Percentiles rank a stretch among this genome's conserved stretches.
phyloP scores from a whole-genome alignment of 2,888 invertebrate species.

The Psylliodes chrysocephalus region DNA sequence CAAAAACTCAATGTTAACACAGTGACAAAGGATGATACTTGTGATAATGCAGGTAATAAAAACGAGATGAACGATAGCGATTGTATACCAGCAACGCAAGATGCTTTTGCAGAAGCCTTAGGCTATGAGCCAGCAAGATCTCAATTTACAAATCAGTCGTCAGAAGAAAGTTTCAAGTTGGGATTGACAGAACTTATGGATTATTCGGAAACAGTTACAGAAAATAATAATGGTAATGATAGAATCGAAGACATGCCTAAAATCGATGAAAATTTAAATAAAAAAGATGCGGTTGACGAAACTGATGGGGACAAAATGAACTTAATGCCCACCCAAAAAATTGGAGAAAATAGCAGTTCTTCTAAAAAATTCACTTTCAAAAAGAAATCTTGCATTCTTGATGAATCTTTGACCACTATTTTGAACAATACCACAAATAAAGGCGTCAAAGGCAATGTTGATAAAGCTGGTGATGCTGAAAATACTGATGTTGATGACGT shows the following conservation, averaged over 20 bases:
- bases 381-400: conserved; percentile 33
- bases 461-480: too few species aligned
- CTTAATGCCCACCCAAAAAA: conserved; percentile 42
- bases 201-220: conserved; percentile 9
- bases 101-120: conserved; percentile 41
- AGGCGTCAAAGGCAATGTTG: background rate
- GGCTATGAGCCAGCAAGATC: conserved; percentile 21
- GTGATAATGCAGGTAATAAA: conserved; percentile 18
- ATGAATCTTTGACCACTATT: conserved; percentile 34
- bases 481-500: conserved; percentile 6
- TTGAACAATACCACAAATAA: conserved; percentile 15
- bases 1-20: background rate
- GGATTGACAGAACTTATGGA: conserved; percentile 49
- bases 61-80: conserved; percentile 45
- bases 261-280: background rate
- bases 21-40: conserved; percentile 2
- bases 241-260: background rate
- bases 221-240: conserved; percentile 13
- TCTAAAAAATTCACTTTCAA: conserved; percentile 37
- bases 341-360: conserved; percentile 23
- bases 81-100: conserved; percentile 52
- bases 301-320: conserved; percentile 39
- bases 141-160: conserved; percentile 31
- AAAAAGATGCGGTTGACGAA: conserved; percentile 16
- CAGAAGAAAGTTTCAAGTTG: conserved; percentile 51